These are phyloP conservation scores for Triplophysa tibetana DNA, from an alignment of 2,113 vertebrate species.

Conservation along the genomic window DNA sequence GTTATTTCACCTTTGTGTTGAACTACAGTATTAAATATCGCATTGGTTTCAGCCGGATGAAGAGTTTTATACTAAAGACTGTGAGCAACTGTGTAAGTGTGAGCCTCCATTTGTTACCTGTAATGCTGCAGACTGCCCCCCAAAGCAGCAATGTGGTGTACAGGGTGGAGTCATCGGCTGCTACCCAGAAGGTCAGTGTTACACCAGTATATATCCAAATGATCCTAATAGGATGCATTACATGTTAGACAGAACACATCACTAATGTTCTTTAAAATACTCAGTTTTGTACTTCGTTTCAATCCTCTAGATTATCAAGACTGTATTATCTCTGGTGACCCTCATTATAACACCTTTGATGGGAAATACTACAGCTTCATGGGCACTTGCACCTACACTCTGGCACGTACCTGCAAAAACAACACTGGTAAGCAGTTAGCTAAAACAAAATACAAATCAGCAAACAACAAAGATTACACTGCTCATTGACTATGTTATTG, in stretches of 20 bases:
- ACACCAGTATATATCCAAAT: no score
- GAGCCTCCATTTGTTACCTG: slow-evolving; percentile 63
- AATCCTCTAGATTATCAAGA: slow-evolving; percentile 65
- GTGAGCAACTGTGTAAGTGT: slow-evolving; percentile 68
- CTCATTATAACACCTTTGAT: slow-evolving; percentile 85
- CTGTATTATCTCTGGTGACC: slow-evolving; percentile 83
- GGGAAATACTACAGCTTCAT: slow-evolving; percentile 79
- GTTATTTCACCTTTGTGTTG: neutral
- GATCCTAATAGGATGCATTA: no score
- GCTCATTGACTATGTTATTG: neutral
- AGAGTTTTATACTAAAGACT: slow-evolving; percentile 70
- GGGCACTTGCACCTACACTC: slow-evolving; percentile 84
- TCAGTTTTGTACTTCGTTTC: neutral
- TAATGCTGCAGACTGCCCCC: slow-evolving; percentile 60
- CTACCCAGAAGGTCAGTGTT: slow-evolving; percentile 70
- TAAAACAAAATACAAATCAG: neutral
- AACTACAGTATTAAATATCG: neutral
- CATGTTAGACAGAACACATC: no score
- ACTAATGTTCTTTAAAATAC: neutral
- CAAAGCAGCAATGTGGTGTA: slow-evolving; percentile 68
- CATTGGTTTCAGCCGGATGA: slow-evolving; percentile 64
- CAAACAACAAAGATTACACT: neutral
- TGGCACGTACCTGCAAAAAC: slow-evolving; percentile 73
- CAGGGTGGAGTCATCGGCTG: slow-evolving; percentile 72
- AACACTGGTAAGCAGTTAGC: slow-evolving; percentile 61